Evolutionary conservation across 2,797 vertebrate species (phyloP).

Genomic region (Synanceia verrucosa): DNA sequence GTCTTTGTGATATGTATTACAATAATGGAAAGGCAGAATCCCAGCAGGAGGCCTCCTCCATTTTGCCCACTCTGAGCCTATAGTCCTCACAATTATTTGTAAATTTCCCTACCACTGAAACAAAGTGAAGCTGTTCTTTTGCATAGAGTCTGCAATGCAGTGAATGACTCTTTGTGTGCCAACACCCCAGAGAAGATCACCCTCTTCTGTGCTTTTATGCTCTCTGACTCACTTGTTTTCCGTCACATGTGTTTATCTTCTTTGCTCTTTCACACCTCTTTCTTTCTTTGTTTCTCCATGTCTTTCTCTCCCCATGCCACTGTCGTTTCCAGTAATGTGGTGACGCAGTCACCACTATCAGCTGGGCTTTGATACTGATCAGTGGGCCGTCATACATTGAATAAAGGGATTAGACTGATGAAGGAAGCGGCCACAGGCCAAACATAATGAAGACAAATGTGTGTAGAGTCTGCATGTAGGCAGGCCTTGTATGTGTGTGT

Average conservation of each 20-base stretch:
- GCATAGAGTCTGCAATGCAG: conserved; percentile 13
- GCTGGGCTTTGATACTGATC: conserved; percentile 56
- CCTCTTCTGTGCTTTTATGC: not conserved
- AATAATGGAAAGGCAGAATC: not conserved
- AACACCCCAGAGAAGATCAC: conserved; percentile 25
- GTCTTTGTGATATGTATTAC: conserved; percentile 16
- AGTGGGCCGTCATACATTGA: conserved; percentile 41
- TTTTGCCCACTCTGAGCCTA: not conserved
- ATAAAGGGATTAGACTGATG: conserved; percentile 61
- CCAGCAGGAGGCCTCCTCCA: conserved; percentile 11
- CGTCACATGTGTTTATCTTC: conserved; percentile 19
- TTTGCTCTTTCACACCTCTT: conserved; percentile 16
- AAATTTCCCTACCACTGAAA: conserved; percentile 4
- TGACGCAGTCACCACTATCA: conserved; percentile 34
- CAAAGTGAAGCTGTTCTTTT: conserved; percentile 6
- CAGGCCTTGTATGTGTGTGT: conserved; percentile 9
- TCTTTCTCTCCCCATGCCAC: not conserved
- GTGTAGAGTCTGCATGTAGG: not conserved
- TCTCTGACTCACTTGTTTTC: conserved; percentile 21
- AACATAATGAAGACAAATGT: conserved; percentile 36
- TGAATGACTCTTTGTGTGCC: conserved; percentile 10
- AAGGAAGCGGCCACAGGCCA: conserved; percentile 25
- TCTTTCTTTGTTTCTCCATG: not conserved
- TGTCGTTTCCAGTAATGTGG: conserved; percentile 47
- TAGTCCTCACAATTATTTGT: conserved; percentile 18